Base-by-base conservation (phyloP, 37 sponge, comb jelly and placozoan genomes). In the Aplysina aerophoba region DNA sequence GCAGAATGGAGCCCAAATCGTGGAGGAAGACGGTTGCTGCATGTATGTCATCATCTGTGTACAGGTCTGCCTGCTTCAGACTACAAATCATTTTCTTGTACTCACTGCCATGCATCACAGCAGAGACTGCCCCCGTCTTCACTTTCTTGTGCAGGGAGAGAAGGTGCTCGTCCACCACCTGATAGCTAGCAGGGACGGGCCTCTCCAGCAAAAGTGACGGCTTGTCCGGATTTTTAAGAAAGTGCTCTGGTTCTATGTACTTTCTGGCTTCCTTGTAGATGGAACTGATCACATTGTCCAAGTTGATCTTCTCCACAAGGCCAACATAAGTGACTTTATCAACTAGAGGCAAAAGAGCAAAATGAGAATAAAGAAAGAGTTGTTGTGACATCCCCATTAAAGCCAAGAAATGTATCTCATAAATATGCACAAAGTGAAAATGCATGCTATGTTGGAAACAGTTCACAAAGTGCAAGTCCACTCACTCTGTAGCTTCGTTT, bases 121-220 rank as follows among this genome's bases (percentile, higher is more conserved):
- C 93, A 33, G 89, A 73, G 17, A 24, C 73, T 11, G 5, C 28
- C 19, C 67, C 78, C 15, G 0, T 20, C 34, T 74, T 65, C 36
- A 89, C 78, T 15, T 57, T 64, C 14, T 81, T 81, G 79, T 89
- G 82, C 15, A 92, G 86, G 30, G 78, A 33, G 38, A 65, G 81
- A 30, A 96, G 62, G 24, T 90, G 88, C 55, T 83, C 83, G 30
- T 94, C 91, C 8, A 97, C 88, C 50, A 85, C 73, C 27, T 87
- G 84, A 64, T 97, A 97, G 81, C 95, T 94, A 41, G 90, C 93
- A 21, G 97, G 97, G 28, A 97, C 86, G 59, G 84, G 86, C 69
- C 78, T 85, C 6, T 93, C 95, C 87, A 96, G 92, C 28, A 91
- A 40, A 2, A 75, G 78, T 14, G 17, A 12, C 0, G 37, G 25